Evolutionary conservation across 2,797 vertebrate genomes (phyloP), one percentile per base, ranked within the genome.

Genomic region (Agapornis canus): DNA sequence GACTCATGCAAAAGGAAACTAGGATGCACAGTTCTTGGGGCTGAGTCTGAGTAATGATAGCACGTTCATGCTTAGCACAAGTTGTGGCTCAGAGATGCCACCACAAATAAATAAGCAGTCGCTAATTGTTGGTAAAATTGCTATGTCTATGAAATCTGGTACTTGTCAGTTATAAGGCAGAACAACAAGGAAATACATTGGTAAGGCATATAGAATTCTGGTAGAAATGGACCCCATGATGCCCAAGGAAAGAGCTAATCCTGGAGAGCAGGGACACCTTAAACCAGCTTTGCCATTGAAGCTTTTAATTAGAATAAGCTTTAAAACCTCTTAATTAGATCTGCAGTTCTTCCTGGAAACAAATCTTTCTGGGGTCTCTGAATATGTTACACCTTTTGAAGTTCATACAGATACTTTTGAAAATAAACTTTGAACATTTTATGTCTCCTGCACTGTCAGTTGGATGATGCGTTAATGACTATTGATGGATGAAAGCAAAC

Each of bases 401-500:
- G 69, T 82, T 75, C 27, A 20, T 52, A 7, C 7, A 60, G 40
- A 22, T 78, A 60, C 54, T 94, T 82, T 69, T 60, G 27, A 79
- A 84, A 90, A 61, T 79, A 54, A 89, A 54, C 25, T 83, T 82
- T 8, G 60, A 77, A 64, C 9, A 16, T 57, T 61, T 95, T 82
- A 31, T 77, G 49, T 81, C 86, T 92, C 35, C 71, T 92, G 52
- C 72, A 25, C 89, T 93, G 79, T 86, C 31, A 2, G 27, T 81
- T 87, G 82, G 69, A 83, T 82, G 69, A 63, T 59, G 54, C 54
- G 52, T 85, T 93, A 68, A 31, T 73, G 37, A 56, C 76, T 85
- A 31, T 22, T 89, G 82, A 92, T 86, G 54, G 65, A 85, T 90
- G 57, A 91, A 94, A 91, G 69, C 29, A 88, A 88, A 81, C 52